Evolutionary conservation across 2,888 invertebrate genomes (phyloP).

Genomic region (Drosophila meridiana): DNA sequence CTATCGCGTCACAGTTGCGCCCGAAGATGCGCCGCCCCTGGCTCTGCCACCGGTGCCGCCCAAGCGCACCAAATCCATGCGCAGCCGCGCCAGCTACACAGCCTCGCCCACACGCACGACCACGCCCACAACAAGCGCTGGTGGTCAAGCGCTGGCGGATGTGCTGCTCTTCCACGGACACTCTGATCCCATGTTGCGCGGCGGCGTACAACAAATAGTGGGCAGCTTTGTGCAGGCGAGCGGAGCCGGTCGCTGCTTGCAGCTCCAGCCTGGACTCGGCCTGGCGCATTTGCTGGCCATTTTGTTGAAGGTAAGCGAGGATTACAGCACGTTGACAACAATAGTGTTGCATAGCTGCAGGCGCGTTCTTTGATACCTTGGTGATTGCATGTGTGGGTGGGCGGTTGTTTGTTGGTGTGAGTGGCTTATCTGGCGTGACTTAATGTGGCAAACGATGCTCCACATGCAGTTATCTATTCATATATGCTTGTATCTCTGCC

Average conservation of each 20-base stretch:
- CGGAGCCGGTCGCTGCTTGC: constrained; percentile 56
- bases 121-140: constrained; percentile 8
- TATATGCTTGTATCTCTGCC: constrained; percentile 46
- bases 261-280: constrained; percentile 65
- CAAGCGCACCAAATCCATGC: constrained; percentile 80
- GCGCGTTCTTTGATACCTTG: constrained; percentile 38
- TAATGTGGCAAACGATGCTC: constrained; percentile 55
- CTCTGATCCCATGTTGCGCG: constrained; percentile 84
- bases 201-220: constrained; percentile 84
- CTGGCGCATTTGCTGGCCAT: constrained; percentile 83
- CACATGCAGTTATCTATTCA: constrained; percentile 50
- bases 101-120: constrained; percentile 5
- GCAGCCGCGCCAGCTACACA: constrained; percentile 52
- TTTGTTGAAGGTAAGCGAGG: constrained; percentile 81
- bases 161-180: constrained; percentile 83
- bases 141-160: constrained; percentile 73
- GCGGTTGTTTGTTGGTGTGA: constrained; percentile 12
- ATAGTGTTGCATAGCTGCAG: constrained; percentile 21
- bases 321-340: constrained; percentile 17
- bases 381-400: constrained; percentile 12
- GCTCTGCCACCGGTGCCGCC: constrained; percentile 73
- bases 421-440: constrained; percentile 39
- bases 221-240: constrained; percentile 83
- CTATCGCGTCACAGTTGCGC: constrained; percentile 62
- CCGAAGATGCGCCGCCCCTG: constrained; percentile 74